A percentile compares a stretch with the other conserved stretches of the same genome.
These are phyloP conservation scores for Campylomormyrus numenius DNA, from an alignment of 2,113 vertebrate species.

Conservation along the genomic window DNA sequence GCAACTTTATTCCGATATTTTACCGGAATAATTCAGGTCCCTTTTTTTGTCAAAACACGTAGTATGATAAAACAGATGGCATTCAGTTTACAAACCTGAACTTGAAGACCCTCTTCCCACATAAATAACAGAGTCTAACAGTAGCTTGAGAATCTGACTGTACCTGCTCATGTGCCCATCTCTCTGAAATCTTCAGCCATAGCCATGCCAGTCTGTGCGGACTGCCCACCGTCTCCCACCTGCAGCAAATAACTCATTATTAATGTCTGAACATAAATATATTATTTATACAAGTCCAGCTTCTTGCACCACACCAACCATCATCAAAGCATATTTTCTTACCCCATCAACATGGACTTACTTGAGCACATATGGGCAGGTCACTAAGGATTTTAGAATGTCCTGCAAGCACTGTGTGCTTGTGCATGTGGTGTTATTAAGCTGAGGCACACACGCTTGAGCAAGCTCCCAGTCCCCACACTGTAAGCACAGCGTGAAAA, in stretches of 20 bases:
- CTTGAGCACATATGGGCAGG: slow-evolving; percentile 67
- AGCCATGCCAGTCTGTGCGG: slow-evolving; percentile 81
- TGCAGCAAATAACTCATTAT: slow-evolving; percentile 29
- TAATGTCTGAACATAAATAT: neutral
- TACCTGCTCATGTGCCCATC: slow-evolving; percentile 73
- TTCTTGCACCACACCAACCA: neutral
- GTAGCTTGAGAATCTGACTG: neutral
- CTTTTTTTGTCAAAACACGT: neutral
- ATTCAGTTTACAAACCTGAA: neutral
- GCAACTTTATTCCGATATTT: neutral
- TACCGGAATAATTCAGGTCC: neutral
- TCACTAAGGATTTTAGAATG: slow-evolving; percentile 70
- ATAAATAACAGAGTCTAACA: neutral
- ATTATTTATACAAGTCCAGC: neutral
- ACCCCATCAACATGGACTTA: slow-evolving; percentile 41
- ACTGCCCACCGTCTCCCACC: slow-evolving; percentile 63
- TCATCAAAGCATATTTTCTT: neutral
- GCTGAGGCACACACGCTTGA: slow-evolving; percentile 76
- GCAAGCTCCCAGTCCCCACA: slow-evolving; percentile 83
- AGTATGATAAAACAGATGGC: neutral
- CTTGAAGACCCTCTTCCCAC: neutral
- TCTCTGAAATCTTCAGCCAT: slow-evolving; percentile 84
- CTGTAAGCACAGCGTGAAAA: slow-evolving; percentile 74
- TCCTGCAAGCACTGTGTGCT: slow-evolving; percentile 57
- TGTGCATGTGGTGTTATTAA: slow-evolving; percentile 55